A percentile compares a stretch with the other conserved stretches of the same genome.
phyloP scores from a whole-genome alignment of 2,113 vertebrate species.

The Elachura formosa region DNA sequence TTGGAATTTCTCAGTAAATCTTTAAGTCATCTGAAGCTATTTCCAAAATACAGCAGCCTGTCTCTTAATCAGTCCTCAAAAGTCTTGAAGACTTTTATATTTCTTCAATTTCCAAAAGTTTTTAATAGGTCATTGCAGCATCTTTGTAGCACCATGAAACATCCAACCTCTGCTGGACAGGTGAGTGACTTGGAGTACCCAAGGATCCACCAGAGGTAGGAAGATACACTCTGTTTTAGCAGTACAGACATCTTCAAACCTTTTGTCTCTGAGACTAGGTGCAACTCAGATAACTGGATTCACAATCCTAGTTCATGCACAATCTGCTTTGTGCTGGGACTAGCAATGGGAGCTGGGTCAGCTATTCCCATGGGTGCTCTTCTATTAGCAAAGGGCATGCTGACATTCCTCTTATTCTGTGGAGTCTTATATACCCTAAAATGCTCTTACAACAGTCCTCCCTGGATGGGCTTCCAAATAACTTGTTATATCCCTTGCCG shows the following conservation, averaged over 20 bases:
- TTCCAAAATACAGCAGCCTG: not conserved
- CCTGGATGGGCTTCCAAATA: not conserved
- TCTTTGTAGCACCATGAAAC: not conserved
- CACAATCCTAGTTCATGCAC: not conserved
- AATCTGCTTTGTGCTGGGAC: not conserved
- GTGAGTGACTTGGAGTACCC: fast-evolving
- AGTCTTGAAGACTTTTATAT: not conserved
- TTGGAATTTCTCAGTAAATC: not conserved
- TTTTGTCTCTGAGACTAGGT: not conserved
- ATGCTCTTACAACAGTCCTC: not conserved
- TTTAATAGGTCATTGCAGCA: not conserved
- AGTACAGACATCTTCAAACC: not conserved
- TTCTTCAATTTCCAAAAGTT: not conserved
- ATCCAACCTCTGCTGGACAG: not conserved
- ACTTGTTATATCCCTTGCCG: not conserved
- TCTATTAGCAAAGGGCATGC: not conserved
- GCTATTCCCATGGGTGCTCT: not conserved
- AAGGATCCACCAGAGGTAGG: not conserved
- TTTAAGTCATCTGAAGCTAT: not conserved
- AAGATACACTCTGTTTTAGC: not conserved
- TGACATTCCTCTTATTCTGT: not conserved
- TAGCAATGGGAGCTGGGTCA: not conserved
- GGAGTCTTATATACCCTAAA: not conserved
- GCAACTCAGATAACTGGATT: not conserved
- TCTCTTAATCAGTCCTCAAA: not conserved